Conservation (phyloP, 2,888 invertebrate species). For the Polydesmus complanatus region DNA sequence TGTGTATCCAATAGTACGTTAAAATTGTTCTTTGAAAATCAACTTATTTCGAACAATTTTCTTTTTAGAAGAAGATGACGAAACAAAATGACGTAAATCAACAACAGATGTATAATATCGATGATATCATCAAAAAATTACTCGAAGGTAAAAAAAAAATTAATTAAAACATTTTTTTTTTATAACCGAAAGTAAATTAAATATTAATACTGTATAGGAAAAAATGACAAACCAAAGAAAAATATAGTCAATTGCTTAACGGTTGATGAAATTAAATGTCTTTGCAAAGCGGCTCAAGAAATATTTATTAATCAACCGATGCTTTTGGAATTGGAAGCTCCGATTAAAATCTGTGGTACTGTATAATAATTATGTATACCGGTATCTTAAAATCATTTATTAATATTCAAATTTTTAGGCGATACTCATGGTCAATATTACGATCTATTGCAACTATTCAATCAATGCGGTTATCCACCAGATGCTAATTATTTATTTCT, state of each 20-base stretch:
- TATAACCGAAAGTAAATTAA: background rate
- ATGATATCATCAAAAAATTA: background rate
- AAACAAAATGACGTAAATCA: background rate
- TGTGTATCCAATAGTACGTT: no score
- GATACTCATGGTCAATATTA: background rate
- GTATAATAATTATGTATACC: no score
- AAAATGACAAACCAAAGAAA: background rate
- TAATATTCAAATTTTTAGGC: background rate
- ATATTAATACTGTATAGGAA: background rate
- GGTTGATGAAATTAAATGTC: background rate
- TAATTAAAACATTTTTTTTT: background rate
- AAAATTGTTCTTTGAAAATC: no score
- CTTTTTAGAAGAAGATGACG: background rate
- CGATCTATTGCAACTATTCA: background rate
- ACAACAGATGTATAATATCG: background rate
- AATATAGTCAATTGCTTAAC: background rate
- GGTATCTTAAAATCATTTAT: background rate
- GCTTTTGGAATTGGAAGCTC: background rate
- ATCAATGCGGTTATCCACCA: background rate
- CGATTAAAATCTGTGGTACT: background rate
- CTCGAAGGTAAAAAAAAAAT: background rate
- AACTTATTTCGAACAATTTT: no score
- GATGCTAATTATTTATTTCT: background rate
- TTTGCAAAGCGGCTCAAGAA: background rate
- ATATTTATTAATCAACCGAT: background rate